phyloP scores from a whole-genome alignment of 2,113 vertebrate species.

The Gallinago undulata region DNA sequence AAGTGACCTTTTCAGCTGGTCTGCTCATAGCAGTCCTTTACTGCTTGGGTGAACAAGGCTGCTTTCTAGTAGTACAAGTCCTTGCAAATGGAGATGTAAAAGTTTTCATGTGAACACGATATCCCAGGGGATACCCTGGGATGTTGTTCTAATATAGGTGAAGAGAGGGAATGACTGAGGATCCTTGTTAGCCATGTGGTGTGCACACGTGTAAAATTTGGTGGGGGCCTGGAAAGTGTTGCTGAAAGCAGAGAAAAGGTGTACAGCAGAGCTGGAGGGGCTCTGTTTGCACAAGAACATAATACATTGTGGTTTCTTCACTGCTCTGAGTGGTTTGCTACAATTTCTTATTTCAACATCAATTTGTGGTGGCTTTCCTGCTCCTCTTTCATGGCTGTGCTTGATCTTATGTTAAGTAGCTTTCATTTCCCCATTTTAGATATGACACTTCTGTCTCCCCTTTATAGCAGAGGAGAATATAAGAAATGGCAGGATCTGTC shows the following conservation, averaged over 20 bases:
- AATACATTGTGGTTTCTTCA: not conserved
- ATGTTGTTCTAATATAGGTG: not conserved
- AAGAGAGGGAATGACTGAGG: not conserved
- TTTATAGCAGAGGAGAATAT: not conserved
- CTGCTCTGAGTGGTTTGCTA: not conserved
- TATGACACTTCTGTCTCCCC: not conserved
- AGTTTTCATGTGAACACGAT: not conserved
- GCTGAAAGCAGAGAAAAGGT: not conserved
- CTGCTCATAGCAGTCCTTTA: not conserved
- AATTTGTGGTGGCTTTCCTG: not conserved
- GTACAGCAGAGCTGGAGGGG: not conserved
- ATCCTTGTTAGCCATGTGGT: rapidly evolving
- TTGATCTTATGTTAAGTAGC: not conserved
- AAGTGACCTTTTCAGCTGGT: not conserved
- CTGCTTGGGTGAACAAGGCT: not conserved
- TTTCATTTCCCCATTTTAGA: not conserved
- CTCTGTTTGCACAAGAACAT: not conserved
- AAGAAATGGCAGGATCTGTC: not conserved
- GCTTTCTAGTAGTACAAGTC: not conserved
- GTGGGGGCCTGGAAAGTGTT: not conserved
- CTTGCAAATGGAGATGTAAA: not conserved
- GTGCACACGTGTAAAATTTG: rapidly evolving
- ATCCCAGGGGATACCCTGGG: not conserved
- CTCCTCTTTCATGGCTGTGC: not conserved
- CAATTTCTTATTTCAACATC: not conserved